Percentiles rank a stretch among this genome's conserved stretches.
Evolutionary conservation across 1,140 invertebrate species (phyloP).

Genomic region (Apis dorsata): DNA sequence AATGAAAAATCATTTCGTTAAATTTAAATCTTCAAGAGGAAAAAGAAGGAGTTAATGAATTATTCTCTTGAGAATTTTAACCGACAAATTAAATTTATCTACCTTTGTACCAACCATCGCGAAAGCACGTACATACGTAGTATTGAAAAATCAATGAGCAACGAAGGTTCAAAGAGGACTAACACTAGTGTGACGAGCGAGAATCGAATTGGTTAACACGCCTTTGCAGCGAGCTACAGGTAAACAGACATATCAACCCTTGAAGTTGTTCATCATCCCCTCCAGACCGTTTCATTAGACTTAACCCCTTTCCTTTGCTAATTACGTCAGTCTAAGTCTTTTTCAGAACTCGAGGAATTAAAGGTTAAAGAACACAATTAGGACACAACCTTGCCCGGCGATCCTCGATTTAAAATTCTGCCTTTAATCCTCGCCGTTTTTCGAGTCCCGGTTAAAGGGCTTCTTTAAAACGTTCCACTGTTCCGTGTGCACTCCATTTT

Average conservation of each 20-base stretch:
- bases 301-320: conserved; percentile 12
- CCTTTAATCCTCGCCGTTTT: neutral
- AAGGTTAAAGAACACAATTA: conserved; percentile 33
- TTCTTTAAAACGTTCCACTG: neutral
- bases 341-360: neutral
- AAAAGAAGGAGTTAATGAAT: no score
- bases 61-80: neutral
- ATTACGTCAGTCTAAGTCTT: conserved; percentile 13
- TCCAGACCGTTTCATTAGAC: conserved; percentile 12
- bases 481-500: neutral
- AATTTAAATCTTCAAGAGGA: no score
- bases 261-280: conserved; percentile 32
- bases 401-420: neutral
- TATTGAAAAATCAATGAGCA: conserved; percentile 30
- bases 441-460: neutral
- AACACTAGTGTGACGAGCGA: neutral
- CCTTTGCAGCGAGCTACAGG: conserved; percentile 1
- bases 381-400: neutral
- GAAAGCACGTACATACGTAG: conserved; percentile 1
- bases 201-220: neutral
- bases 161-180: neutral
- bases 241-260: conserved; percentile 28
- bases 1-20: neutral
- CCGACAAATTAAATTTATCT: neutral
- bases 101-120: neutral